Evolutionary conservation across 2,888 invertebrate species (phyloP).

Genomic region (Eurytoma californica): DNA sequence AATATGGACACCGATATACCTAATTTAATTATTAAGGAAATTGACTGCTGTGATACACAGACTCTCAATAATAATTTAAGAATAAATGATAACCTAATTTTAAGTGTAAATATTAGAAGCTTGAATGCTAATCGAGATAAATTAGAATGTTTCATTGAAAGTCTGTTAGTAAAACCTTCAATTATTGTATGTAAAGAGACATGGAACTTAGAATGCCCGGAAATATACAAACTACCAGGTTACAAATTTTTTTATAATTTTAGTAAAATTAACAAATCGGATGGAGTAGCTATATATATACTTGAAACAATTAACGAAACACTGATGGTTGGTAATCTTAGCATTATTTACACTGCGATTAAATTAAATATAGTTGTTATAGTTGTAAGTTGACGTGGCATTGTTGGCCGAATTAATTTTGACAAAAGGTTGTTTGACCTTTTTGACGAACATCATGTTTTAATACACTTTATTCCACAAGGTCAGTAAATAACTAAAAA

Average conservation of each 20-base stretch:
- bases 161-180: constrained; percentile 7
- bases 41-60: too few relatives aligned
- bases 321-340: background rate
- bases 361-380: background rate
- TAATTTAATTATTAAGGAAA: too few relatives aligned
- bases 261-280: constrained; percentile 26
- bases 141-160: constrained; percentile 23
- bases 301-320: background rate
- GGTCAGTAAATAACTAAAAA: too few relatives aligned
- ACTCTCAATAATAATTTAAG: background rate
- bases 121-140: constrained; percentile 22
- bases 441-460: too few relatives aligned
- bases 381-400: too few relatives aligned
- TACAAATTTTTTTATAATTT: constrained; percentile 34
- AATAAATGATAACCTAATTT: constrained; percentile 5
- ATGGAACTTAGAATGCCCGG: background rate
- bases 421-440: too few relatives aligned
- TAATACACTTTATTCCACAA: too few relatives aligned
- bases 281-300: constrained; percentile 26
- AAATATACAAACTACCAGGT: background rate
- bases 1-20: too few relatives aligned
- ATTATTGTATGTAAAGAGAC: constrained; percentile 33
- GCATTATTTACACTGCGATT: background rate
- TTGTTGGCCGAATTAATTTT: too few relatives aligned
- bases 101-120: constrained; percentile 26